Conservation (phyloP, 2,113 vertebrate genomes). For the Hippopotamus amphibius region DNA sequence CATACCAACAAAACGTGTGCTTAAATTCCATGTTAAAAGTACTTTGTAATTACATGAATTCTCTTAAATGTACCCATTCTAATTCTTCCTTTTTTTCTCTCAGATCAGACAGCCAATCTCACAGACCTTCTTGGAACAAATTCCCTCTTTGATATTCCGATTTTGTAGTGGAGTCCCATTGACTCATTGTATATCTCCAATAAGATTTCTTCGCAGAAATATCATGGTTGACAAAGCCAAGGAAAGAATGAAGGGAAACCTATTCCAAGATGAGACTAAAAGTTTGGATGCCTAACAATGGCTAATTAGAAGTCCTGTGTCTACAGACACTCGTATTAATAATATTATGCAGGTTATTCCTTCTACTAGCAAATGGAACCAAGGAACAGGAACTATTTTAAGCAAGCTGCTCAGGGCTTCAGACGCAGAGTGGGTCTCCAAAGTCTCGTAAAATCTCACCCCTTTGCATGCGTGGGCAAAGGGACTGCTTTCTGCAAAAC, state of each 20-base stretch:
- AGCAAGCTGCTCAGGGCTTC: background rate
- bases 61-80: background rate
- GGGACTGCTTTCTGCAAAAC: background rate
- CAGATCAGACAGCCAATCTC: background rate
- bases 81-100: background rate
- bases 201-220: slow-evolving; percentile 3
- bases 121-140: background rate
- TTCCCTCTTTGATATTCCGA: background rate
- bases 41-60: background rate
- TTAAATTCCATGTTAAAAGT: slow-evolving; percentile 32
- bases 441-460: slow-evolving; percentile 41
- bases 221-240: background rate
- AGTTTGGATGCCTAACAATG: background rate
- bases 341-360: background rate
- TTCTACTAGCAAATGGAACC: slow-evolving; percentile 43
- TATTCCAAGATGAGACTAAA: background rate
- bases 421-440: background rate
- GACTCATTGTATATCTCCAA: background rate
- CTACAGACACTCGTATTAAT: background rate
- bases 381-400: slow-evolving; percentile 3
- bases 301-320: background rate
- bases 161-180: background rate
- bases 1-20: slow-evolving; percentile 22
- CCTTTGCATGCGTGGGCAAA: slow-evolving; percentile 21
- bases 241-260: background rate